Conservation (phyloP, 2,113 vertebrate species). For the Chaetodon trifascialis region DNA sequence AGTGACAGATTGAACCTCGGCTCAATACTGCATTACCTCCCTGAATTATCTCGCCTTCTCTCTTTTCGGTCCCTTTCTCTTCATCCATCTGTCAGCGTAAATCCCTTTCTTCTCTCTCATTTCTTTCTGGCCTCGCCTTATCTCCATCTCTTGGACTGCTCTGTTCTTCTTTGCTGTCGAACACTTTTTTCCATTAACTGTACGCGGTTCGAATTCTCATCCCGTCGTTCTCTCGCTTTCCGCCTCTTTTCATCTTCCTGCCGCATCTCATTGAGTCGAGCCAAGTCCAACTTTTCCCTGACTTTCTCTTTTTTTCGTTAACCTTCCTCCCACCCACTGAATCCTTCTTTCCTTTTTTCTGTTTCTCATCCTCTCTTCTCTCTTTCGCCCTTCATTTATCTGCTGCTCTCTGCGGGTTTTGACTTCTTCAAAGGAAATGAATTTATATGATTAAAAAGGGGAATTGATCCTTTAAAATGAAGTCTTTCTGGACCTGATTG, state of each 20-base stretch:
- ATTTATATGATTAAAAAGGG: conserved; percentile 10
- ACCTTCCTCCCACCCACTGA: conserved; percentile 7
- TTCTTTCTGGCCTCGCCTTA: neutral
- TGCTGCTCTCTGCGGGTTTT: conserved; percentile 7
- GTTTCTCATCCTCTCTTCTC: neutral
- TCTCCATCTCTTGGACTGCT: conserved; percentile 32
- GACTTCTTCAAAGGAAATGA: conserved; percentile 14
- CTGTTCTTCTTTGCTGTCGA: conserved; percentile 10
- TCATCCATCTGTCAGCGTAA: conserved; percentile 33
- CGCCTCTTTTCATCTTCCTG: conserved; percentile 13
- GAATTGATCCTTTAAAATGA: conserved; percentile 26
- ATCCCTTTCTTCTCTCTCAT: conserved; percentile 18
- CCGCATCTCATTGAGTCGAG: conserved; percentile 23
- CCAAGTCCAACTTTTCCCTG: neutral
- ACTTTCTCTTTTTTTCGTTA: conserved; percentile 23
- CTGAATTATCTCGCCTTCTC: conserved; percentile 34
- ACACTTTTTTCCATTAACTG: conserved; percentile 27
- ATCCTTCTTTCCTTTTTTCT: neutral
- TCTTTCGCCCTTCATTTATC: conserved; percentile 19
- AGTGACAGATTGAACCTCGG: conserved; percentile 40
- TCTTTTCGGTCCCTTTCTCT: conserved; percentile 13
- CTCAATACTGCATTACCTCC: conserved; percentile 47
- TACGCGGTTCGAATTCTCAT: conserved; percentile 25
- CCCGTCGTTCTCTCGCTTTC: neutral
- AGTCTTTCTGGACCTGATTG: neutral